phyloP scores from a whole-genome alignment of 2,888 invertebrate species.

The Nemapogon koenigi region DNA sequence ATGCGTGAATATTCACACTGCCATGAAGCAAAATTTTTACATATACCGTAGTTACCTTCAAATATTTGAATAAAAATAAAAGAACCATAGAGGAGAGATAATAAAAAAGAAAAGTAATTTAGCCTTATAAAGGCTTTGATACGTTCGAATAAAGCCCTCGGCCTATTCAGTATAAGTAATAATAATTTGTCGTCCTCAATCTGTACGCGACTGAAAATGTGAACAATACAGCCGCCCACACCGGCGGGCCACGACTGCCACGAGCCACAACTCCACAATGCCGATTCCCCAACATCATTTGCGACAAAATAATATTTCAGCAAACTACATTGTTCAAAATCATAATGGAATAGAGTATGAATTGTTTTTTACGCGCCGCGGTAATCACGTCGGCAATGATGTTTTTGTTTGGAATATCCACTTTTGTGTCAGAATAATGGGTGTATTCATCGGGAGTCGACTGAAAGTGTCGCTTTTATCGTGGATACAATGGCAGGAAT shows the following conservation, averaged over 20 bases:
- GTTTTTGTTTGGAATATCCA: slow-evolving; percentile 55
- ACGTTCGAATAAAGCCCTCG: slow-evolving; percentile 2
- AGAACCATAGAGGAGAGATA: too few species aligned
- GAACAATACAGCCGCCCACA: slow-evolving; percentile 12
- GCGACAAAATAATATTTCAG: slow-evolving; percentile 21
- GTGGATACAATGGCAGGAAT: slow-evolving; percentile 52
- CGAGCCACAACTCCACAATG: slow-evolving; percentile 6
- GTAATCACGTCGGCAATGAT: slow-evolving; percentile 41
- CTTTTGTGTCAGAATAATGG: slow-evolving; percentile 58
- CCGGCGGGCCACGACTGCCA: neutral
- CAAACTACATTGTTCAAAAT: slow-evolving; percentile 38
- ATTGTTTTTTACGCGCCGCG: slow-evolving; percentile 41
- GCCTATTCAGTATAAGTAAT: slow-evolving; percentile 7
- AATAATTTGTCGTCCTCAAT: slow-evolving; percentile 11
- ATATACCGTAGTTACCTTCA: too few species aligned
- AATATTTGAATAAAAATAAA: too few species aligned
- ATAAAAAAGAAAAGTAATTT: slow-evolving; percentile 7
- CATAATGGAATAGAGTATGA: slow-evolving; percentile 38
- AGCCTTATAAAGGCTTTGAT: slow-evolving; percentile 7
- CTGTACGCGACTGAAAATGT: slow-evolving; percentile 4
- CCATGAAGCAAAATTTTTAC: too few species aligned
- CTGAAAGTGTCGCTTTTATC: slow-evolving; percentile 61
- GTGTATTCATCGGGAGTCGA: slow-evolving; percentile 53
- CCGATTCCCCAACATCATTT: slow-evolving; percentile 24
- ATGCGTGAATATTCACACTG: too few species aligned